phyloP scores from a whole-genome alignment of 1,140 invertebrate genomes.

The Sipha flava region DNA sequence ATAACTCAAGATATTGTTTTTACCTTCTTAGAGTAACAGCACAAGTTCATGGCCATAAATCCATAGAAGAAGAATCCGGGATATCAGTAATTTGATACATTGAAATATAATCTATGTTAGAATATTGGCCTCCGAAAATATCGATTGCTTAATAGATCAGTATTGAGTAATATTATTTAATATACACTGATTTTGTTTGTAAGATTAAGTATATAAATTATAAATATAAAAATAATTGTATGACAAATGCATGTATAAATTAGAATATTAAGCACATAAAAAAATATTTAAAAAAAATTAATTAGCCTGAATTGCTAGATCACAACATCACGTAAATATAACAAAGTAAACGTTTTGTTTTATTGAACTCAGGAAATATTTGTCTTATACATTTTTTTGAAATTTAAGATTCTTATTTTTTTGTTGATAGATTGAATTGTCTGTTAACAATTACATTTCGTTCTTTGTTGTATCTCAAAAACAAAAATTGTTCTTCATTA shows the following conservation, averaged over 20 bases:
- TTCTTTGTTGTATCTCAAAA: too few relatives aligned
- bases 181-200: too few relatives aligned
- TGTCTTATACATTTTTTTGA: background rate
- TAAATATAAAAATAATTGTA: too few relatives aligned
- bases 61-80: background rate
- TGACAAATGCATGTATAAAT: too few relatives aligned
- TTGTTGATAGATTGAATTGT: too few relatives aligned
- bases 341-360: background rate
- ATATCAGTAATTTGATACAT: background rate
- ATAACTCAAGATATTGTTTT: background rate
- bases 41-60: constrained; percentile 7
- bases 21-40: background rate
- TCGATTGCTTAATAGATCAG: background rate
- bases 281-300: too few relatives aligned
- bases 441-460: too few relatives aligned
- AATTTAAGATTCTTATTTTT: background rate
- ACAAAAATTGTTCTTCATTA: too few relatives aligned
- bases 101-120: background rate
- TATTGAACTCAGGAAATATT: background rate
- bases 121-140: constrained; percentile 1
- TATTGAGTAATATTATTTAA: background rate
- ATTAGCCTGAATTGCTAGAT: too few relatives aligned
- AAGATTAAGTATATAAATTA: too few relatives aligned
- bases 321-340: background rate
- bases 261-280: background rate